These are phyloP conservation scores for Lordiphosa collinella DNA, from an alignment of 1,140 invertebrate species.

Conservation along the genomic window DNA sequence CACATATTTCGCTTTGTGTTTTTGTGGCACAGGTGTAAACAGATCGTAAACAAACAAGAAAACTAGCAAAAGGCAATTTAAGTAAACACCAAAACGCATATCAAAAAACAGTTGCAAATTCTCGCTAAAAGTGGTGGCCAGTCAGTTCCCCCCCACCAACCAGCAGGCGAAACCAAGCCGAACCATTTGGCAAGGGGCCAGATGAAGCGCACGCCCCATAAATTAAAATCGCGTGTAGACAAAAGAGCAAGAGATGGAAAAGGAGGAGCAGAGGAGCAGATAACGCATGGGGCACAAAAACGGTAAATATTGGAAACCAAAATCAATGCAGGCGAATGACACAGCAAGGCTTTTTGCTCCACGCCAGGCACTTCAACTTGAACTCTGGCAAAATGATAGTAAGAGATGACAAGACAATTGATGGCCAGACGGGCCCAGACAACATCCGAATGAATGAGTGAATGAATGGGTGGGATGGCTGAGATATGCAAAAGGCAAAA, in stretches of 20 bases:
- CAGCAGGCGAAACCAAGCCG: too few species aligned
- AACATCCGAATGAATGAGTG: constrained; percentile 32
- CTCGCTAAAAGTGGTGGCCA: too few species aligned
- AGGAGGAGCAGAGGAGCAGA: constrained; percentile 14
- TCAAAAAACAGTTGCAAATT: neutral
- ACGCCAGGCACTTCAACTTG: constrained; percentile 65
- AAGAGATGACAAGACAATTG: constrained; percentile 68
- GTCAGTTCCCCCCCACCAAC: neutral
- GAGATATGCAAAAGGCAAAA: constrained; percentile 4
- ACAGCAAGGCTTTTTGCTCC: constrained; percentile 46
- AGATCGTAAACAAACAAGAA: constrained; percentile 58
- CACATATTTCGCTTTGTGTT: constrained; percentile 12
- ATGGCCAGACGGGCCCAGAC: constrained; percentile 53
- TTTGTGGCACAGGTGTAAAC: constrained; percentile 61
- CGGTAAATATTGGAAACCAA: constrained; percentile 64
- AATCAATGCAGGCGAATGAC: constrained; percentile 71
- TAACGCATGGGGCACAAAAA: constrained; percentile 42
- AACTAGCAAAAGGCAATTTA: constrained; percentile 64
- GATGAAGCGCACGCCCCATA: constrained; percentile 60
- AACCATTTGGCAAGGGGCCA: constrained; percentile 65
- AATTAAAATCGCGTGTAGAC: constrained; percentile 65
- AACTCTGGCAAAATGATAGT: constrained; percentile 32
- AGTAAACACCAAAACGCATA: constrained; percentile 44
- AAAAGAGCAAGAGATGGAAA: neutral
- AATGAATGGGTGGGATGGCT: constrained; percentile 4